Evolutionary conservation across 64 coral and sea anemone species (phyloP).

Genomic region (Montipora efflorescens): DNA sequence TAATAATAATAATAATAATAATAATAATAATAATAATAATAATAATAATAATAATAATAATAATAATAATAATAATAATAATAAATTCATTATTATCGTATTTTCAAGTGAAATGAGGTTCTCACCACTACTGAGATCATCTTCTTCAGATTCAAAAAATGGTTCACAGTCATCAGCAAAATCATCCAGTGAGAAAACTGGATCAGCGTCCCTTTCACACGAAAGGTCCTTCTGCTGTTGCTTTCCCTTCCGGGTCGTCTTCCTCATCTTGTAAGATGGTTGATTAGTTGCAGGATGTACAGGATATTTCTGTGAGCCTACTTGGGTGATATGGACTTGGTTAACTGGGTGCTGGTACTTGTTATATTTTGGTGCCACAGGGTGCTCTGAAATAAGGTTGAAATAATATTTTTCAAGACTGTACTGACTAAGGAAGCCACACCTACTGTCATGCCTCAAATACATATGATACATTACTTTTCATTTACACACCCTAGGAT

Average conservation of each 20-base stretch:
- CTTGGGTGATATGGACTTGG: conserved; percentile 82
- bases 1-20: too few species aligned
- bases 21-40: too few species aligned
- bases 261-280: neutral
- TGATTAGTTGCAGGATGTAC: neutral
- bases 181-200: conserved; percentile 88
- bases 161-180: conserved; percentile 91
- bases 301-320: conserved; percentile 7
- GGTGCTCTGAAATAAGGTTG: neutral
- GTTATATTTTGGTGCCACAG: neutral
- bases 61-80: too few species aligned
- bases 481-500: too few species aligned
- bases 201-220: conserved; percentile 76
- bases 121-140: conserved; percentile 91
- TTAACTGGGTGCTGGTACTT: conserved; percentile 44
- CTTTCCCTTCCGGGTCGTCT: neutral
- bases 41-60: too few species aligned
- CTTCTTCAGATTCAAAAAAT: conserved; percentile 95
- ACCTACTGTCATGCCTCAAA: too few species aligned
- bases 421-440: neutral
- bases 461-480: too few species aligned
- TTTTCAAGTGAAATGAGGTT: neutral
- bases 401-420: neutral
- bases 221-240: conserved; percentile 26
- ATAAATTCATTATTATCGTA: neutral